Conservation (phyloP, 2,888 invertebrate species). For the Acronicta alni region DNA sequence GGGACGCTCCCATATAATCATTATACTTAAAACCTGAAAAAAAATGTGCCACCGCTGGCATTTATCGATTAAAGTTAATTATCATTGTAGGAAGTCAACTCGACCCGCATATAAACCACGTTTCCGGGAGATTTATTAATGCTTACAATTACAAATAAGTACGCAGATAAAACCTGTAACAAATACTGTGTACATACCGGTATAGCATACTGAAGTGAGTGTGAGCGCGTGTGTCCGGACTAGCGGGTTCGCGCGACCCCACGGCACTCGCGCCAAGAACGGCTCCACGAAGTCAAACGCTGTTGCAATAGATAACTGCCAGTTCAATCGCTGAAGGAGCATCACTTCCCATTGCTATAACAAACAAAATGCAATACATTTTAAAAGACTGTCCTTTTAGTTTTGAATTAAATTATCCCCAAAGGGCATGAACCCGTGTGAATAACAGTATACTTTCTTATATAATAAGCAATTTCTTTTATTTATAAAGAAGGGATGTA, state of each 20-base stretch:
- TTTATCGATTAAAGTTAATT: conserved; percentile 75
- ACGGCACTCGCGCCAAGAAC: conserved; percentile 91
- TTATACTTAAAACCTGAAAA: conserved; percentile 61
- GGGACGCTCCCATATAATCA: conserved; percentile 66
- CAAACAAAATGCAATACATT: conserved; percentile 61
- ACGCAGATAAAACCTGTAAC: conserved; percentile 24
- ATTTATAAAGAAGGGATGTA: conserved; percentile 69
- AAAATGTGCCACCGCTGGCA: conserved; percentile 55
- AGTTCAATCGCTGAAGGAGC: conserved; percentile 93
- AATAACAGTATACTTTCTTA: conserved; percentile 63
- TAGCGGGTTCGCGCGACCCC: conserved; percentile 89
- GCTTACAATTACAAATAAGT: conserved; percentile 25
- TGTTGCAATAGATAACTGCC: conserved; percentile 94
- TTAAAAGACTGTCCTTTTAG: conserved; percentile 45
- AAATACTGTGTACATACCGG: conserved; percentile 89
- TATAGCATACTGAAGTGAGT: conserved; percentile 93
- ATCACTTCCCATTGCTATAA: conserved; percentile 94
- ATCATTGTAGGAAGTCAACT: conserved; percentile 67
- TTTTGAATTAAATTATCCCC: conserved; percentile 59
- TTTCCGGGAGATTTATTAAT: conserved; percentile 50
- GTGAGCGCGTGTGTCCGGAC: conserved; percentile 93
- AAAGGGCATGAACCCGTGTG: conserved; percentile 74
- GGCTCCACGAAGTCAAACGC: conserved; percentile 96
- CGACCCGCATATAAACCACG: conserved; percentile 74
- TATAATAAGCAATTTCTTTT: conserved; percentile 50